Evolutionary conservation across 2,797 vertebrate species (phyloP), one percentile per base, ranked within the genome.

Genomic region (Syncerus caffer): DNA sequence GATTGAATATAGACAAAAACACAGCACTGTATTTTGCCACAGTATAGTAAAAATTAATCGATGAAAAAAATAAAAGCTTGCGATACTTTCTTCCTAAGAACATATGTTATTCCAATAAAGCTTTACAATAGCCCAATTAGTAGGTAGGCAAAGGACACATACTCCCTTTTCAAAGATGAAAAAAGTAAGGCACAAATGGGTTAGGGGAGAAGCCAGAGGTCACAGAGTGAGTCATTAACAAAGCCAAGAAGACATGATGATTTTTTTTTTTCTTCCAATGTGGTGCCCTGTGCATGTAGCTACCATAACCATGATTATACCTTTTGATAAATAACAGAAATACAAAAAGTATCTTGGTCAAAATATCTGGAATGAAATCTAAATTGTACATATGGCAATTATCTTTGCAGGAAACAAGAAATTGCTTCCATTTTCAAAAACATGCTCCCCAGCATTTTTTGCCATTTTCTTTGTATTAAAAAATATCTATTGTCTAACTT

Each of bases 401-500:
- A 95, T 78, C 51, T 97, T 91, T 38, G 27, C 86, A 94, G 82
- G 78, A 92, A 96, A 97, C n/a, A 95, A 79, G 50, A 93, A 95
- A 89, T 71, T 89, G 31, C 45, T 94, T 94, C 7, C 87, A 29
- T 57, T 97, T 96, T 89, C 47, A 95, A 93, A 97, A 96, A 88
- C 25, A 90, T 90, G 83, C 15, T 25, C 34, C 71, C 58, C 62
- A 80, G 64, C 64, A 93, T 93, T 97, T 92, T 83, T 45, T 17
- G 34, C 51, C 29, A 42, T 85, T 97, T 53, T 27, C 60, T 97
- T 96, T 97, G 71, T 93, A 89, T 96, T 97, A 50, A 85, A 96
- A 96, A 95, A 78, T 95, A 90, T 86, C 95, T 96, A 89, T 95
- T 96, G 87, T 96, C 45, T 97, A 86, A 95, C 78, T 96, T 97